phyloP scores from a whole-genome alignment of 1,140 invertebrate species.

The Propsilocerus akamusi region DNA sequence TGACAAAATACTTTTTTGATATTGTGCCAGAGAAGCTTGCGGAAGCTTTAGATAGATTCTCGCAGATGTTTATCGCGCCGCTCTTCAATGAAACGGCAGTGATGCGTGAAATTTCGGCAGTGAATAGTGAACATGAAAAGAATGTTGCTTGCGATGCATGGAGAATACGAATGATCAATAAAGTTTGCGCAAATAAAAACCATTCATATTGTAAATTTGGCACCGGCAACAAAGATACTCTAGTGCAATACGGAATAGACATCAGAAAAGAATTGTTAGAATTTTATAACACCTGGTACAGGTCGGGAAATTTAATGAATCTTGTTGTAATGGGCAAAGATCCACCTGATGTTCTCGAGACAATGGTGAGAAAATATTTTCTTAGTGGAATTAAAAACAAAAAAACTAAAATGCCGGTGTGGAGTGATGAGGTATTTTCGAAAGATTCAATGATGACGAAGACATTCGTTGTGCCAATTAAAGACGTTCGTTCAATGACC shows the following conservation, averaged over 20 bases:
- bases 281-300: conserved; percentile 87
- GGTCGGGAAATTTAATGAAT: conserved; percentile 74
- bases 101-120: conserved; percentile 87
- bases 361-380: conserved; percentile 61
- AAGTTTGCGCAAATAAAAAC: conserved; percentile 46
- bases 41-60: conserved; percentile 77
- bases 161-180: conserved; percentile 76
- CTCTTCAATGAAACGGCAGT: conserved; percentile 80
- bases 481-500: conserved; percentile 73
- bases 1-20: conserved; percentile 91
- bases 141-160: conserved; percentile 77
- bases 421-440: conserved; percentile 66
- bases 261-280: conserved; percentile 72
- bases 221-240: conserved; percentile 69
- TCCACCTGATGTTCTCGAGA: conserved; percentile 68
- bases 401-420: conserved; percentile 45
- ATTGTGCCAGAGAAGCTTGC: conserved; percentile 64
- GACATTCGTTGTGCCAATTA: conserved; percentile 72
- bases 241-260: conserved; percentile 62
- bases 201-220: conserved; percentile 87
- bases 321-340: conserved; percentile 80
- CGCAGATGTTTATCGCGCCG: conserved; percentile 86
- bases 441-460: conserved; percentile 42
- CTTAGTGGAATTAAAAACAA: conserved; percentile 56
- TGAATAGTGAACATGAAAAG: conserved; percentile 91